Evolutionary conservation across 1,140 invertebrate genomes (phyloP), one percentile per base, ranked within the genome.

Genomic region (Cotesia chilonis): DNA sequence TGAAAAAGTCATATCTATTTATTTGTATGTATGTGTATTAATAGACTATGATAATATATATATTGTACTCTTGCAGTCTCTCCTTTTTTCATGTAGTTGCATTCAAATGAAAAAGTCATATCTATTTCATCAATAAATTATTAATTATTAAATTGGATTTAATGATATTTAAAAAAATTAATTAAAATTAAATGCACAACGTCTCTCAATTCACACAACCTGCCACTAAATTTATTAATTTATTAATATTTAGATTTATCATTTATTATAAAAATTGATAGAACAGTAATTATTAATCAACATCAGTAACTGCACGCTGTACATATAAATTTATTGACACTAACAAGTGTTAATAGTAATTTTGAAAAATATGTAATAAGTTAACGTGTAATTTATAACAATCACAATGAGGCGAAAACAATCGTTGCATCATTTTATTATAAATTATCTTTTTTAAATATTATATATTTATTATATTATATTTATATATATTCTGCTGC

Each of bases 1-100:
- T 36, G 75, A 80, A 80, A 79, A 78, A 76, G 66, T 71, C 41
- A 76, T 80, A 75, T 81, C 68, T 80, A 80, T 77, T 59, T 47
- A n/a, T n/a, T n/a, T n/a, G n/a, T n/a, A n/a, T n/a, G n/a, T n/a
- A 47, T 47, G 41, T 47, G 41, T 47, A 47, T 47, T 47, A 47
- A 47, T 47, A 5, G 41, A 47, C 10, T 10, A 47, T 47, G 41
- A 47, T 47, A 10, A 47, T 47, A 47, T 47, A 47, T 47, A 47
- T 47, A 47, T 47, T 47, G 6, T 47, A 47, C 41, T 47, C 41
- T 55, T 55, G 54, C 12, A 55, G 5, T 55, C 17, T 55, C 10
- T 80, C 74, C 63, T 79, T 78, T 75, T 80, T 81, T 74, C 74
- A 77, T 81, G 79, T 81, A 55, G 17, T 55, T 55, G 54, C 54